A percentile compares a stretch with the other conserved stretches of the same genome.
Evolutionary conservation across 2,113 vertebrate genomes (phyloP).

Genomic region (Eclectus roratus): DNA sequence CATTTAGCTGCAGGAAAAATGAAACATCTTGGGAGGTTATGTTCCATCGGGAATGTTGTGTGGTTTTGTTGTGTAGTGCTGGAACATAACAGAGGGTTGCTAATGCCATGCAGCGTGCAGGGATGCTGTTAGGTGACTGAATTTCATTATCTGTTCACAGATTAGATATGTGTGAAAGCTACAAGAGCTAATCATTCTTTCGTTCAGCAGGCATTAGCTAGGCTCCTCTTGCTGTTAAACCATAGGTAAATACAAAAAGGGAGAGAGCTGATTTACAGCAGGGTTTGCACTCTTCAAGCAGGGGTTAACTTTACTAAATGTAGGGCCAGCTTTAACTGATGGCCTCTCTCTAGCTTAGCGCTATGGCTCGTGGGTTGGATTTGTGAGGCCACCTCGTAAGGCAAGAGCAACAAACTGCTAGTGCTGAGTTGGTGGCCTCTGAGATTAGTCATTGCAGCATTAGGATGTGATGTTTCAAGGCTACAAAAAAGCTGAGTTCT

Average conservation of each 20-base stretch:
- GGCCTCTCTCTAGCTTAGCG: neutral
- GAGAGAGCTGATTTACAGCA: neutral
- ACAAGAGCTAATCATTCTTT: neutral
- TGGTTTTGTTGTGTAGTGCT: neutral
- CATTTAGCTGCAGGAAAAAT: neutral
- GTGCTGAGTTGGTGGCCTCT: neutral
- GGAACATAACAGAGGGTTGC: neutral
- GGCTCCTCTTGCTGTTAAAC: neutral
- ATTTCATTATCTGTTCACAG: neutral
- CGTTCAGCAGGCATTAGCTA: neutral
- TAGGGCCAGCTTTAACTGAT: neutral
- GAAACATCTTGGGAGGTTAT: neutral
- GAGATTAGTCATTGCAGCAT: neutral
- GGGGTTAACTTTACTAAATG: neutral
- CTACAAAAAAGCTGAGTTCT: neutral
- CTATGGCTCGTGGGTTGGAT: neutral
- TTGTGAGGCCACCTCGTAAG: neutral
- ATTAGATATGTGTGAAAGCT: neutral
- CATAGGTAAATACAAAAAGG: neutral
- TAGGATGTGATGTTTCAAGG: neutral
- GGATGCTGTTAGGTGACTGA: neutral
- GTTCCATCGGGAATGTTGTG: neutral
- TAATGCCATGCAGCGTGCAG: rapidly evolving
- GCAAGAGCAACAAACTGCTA: neutral
- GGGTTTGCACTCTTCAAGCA: neutral